Percentiles rank a stretch among this genome's conserved stretches.
These are phyloP conservation scores for Anomalospiza imberbis DNA, from an alignment of 2,797 vertebrate genomes.

Conservation along the genomic window DNA sequence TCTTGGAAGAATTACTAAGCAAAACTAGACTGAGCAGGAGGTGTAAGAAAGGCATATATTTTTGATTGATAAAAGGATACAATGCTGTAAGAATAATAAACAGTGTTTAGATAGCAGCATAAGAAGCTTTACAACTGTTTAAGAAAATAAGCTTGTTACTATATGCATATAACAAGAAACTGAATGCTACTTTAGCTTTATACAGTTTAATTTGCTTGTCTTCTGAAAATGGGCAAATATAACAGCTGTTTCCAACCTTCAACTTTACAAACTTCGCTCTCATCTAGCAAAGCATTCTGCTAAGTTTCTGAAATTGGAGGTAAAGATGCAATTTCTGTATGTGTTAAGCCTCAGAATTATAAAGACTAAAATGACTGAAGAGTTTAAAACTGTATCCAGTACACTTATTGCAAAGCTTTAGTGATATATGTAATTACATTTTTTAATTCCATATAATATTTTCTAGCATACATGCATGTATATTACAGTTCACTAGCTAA, in stretches of 20 bases:
- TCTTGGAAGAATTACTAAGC: not conserved
- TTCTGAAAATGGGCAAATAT: slow-evolving; percentile 43
- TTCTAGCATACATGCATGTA: not conserved
- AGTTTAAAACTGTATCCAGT: slow-evolving; percentile 8
- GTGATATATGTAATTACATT: not conserved
- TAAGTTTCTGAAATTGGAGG: slow-evolving; percentile 17
- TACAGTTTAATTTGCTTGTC: slow-evolving; percentile 31
- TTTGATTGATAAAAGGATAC: slow-evolving; percentile 32
- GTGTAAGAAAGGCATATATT: slow-evolving; percentile 13
- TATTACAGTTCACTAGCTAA: not conserved
- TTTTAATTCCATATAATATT: not conserved
- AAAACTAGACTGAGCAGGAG: slow-evolving; percentile 28
- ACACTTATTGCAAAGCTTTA: slow-evolving; percentile 2
- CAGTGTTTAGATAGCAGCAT: slow-evolving; percentile 37
- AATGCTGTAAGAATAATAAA: slow-evolving; percentile 40
- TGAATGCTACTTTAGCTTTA: slow-evolving; percentile 19
- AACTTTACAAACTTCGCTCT: slow-evolving; percentile 42
- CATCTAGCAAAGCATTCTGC: slow-evolving; percentile 31
- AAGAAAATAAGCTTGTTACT: slow-evolving; percentile 47
- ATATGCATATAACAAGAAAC: slow-evolving; percentile 11
- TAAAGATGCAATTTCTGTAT: slow-evolving; percentile 38
- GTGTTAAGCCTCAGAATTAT: slow-evolving; percentile 17
- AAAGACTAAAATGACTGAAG: not conserved
- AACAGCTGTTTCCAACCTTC: slow-evolving; percentile 47
- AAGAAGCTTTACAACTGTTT: slow-evolving; percentile 57